Percentiles rank a stretch among this genome's conserved stretches.
Conservation (phyloP, 1,140 invertebrate species). For the Asbolus verrucosus region DNA sequence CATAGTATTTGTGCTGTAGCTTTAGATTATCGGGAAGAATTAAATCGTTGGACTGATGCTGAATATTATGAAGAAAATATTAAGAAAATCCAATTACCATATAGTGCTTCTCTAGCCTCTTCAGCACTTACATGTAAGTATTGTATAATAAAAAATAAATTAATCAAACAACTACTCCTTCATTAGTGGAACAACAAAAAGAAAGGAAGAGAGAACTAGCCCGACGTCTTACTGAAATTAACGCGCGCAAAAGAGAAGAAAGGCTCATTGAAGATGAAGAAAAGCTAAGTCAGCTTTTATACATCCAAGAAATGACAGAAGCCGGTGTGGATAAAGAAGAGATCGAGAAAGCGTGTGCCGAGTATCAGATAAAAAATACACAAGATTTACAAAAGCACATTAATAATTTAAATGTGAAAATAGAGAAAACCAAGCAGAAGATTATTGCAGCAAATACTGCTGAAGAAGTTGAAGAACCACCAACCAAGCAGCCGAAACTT, state of each 20-base stretch:
- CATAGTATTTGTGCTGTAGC: slow-evolving; percentile 84
- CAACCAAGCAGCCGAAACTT: slow-evolving; percentile 60
- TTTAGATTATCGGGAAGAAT: slow-evolving; percentile 81
- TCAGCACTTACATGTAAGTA: slow-evolving; percentile 68
- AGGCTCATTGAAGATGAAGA: slow-evolving; percentile 90
- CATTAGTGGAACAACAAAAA: slow-evolving; percentile 83
- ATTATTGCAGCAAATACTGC: slow-evolving; percentile 76
- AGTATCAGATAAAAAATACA: slow-evolving; percentile 71
- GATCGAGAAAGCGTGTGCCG: slow-evolving; percentile 69
- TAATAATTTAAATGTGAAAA: slow-evolving; percentile 76
- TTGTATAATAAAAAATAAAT: no score
- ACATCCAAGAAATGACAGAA: slow-evolving; percentile 79
- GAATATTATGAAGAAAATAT: slow-evolving; percentile 89
- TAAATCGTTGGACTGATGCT: slow-evolving; percentile 82
- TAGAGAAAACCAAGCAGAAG: slow-evolving; percentile 84
- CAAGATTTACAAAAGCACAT: slow-evolving; percentile 82
- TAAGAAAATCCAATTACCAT: slow-evolving; percentile 87
- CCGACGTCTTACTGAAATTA: slow-evolving; percentile 83
- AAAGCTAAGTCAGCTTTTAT: slow-evolving; percentile 81
- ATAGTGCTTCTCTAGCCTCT: slow-evolving; percentile 70
- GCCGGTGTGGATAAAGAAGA: slow-evolving; percentile 83
- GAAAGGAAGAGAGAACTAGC: slow-evolving; percentile 88
- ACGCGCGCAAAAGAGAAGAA: slow-evolving; percentile 87
- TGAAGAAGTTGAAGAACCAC: slow-evolving; percentile 71
- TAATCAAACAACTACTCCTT: no score